A percentile compares a stretch with the other conserved stretches of the same genome.
Evolutionary conservation across 2,888 invertebrate species (phyloP).

Genomic region (Melieria picta): DNA sequence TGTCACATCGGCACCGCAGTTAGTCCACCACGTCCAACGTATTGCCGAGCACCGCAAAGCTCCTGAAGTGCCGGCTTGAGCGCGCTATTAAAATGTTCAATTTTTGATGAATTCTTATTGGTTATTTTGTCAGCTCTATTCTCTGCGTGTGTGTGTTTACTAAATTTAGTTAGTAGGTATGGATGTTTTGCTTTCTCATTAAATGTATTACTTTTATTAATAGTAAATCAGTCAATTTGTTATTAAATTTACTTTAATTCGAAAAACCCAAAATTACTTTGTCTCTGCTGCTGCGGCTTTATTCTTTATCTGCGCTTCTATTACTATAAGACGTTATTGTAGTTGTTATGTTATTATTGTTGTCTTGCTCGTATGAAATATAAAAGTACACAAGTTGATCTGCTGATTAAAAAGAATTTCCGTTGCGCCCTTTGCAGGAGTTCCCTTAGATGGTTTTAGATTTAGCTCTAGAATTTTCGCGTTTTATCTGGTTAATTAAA

Average conservation of each 20-base stretch:
- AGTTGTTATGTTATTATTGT: background rate
- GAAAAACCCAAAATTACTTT: background rate
- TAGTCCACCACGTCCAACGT: too few relatives aligned
- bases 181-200: slow-evolving; percentile 8
- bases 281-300: slow-evolving; percentile 3
- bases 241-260: slow-evolving; percentile 1
- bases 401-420: too few relatives aligned
- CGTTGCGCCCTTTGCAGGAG: too few relatives aligned
- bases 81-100: too few relatives aligned
- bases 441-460: too few relatives aligned
- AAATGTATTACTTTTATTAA: slow-evolving; percentile 19
- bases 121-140: slow-evolving; percentile 1
- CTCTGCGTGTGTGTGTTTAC: slow-evolving; percentile 21
- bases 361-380: background rate
- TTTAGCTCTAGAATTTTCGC: too few relatives aligned
- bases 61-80: too few relatives aligned
- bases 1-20: too few relatives aligned
- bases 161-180: slow-evolving; percentile 11
- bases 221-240: slow-evolving; percentile 41
- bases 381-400: too few relatives aligned
- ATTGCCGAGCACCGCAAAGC: too few relatives aligned
- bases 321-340: background rate
- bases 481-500: too few relatives aligned
- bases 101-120: too few relatives aligned
- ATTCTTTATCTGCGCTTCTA: slow-evolving; percentile 5